Percentiles rank a stretch among this genome's conserved stretches.
Conservation (phyloP, 23 tunicate species). For the Ascidia mentula region DNA sequence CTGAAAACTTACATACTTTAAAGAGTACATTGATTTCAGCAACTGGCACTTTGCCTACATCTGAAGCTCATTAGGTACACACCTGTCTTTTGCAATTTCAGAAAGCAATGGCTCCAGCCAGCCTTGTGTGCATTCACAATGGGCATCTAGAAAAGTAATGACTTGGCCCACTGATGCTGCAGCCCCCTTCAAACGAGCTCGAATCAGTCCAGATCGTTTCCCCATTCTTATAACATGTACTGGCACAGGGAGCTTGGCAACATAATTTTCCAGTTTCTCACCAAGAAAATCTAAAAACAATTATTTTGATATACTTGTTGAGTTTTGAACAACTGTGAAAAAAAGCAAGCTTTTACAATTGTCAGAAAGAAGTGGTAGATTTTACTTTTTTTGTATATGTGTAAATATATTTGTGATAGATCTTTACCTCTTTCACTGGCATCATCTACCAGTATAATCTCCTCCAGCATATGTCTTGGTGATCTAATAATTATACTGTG, state of each 20-base stretch:
- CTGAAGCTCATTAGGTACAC: too few relatives aligned
- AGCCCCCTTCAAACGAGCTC: constrained; percentile 87
- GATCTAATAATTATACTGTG: constrained; percentile 92
- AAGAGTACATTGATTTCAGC: too few relatives aligned
- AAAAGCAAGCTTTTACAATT: not conserved
- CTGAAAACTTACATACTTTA: too few relatives aligned
- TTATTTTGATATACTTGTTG: not conserved
- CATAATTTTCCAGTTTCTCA: constrained; percentile 56
- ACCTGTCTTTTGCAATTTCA: constrained; percentile 85
- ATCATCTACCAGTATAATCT: constrained; percentile 89
- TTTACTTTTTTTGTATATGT: not conserved
- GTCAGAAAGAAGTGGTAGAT: not conserved
- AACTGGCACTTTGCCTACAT: too few relatives aligned
- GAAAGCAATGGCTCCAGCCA: constrained; percentile 90
- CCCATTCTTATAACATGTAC: constrained; percentile 63
- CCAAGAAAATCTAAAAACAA: constrained; percentile 87
- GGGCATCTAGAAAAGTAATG: constrained; percentile 87
- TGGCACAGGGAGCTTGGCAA: constrained; percentile 53
- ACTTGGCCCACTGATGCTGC: constrained; percentile 72
- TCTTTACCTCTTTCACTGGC: constrained; percentile 75
- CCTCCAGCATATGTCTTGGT: constrained; percentile 73
- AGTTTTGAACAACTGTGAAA: not conserved
- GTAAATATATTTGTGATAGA: not conserved
- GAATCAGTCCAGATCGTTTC: constrained; percentile 79
- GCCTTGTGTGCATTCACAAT: constrained; percentile 93